These are phyloP conservation scores for Alligator sinensis DNA, from an alignment of 2,113 vertebrate genomes.

Conservation along the genomic window DNA sequence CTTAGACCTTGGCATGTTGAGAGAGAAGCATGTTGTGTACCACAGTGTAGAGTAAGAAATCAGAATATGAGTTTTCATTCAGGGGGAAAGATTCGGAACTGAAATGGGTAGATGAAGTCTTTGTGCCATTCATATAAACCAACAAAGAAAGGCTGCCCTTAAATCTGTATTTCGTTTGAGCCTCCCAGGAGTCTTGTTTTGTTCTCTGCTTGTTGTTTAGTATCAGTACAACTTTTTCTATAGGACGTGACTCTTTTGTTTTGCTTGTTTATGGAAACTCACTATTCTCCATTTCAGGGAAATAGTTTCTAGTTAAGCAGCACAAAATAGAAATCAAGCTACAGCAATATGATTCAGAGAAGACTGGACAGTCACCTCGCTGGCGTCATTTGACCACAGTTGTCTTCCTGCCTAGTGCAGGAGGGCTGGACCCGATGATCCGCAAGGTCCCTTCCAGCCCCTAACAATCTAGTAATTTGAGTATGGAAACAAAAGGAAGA, in stretches of 20 bases:
- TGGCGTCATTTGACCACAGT: too few relatives aligned
- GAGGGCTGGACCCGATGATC: too few relatives aligned
- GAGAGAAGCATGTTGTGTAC: background rate
- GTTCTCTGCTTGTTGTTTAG: background rate
- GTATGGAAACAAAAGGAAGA: background rate
- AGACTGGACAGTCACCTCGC: too few relatives aligned
- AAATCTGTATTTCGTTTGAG: background rate
- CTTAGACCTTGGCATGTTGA: background rate
- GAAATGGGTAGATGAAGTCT: background rate
- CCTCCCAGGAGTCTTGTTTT: fast-evolving
- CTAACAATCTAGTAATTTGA: background rate
- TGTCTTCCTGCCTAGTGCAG: too few relatives aligned
- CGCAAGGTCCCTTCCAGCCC: too few relatives aligned
- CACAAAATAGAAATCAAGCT: background rate
- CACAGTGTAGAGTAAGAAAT: background rate
- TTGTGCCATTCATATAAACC: background rate
- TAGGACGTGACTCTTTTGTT: background rate
- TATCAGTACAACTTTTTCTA: background rate
- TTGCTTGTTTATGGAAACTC: background rate
- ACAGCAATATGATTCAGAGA: background rate
- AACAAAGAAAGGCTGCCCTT: background rate
- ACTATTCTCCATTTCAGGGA: background rate
- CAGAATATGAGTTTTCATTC: background rate
- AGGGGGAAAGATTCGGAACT: background rate
- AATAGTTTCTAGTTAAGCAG: background rate